Percentiles rank a stretch among this genome's conserved stretches.
phyloP scores from a whole-genome alignment of 2,113 vertebrate genomes.

The Bubalus kerabau region DNA sequence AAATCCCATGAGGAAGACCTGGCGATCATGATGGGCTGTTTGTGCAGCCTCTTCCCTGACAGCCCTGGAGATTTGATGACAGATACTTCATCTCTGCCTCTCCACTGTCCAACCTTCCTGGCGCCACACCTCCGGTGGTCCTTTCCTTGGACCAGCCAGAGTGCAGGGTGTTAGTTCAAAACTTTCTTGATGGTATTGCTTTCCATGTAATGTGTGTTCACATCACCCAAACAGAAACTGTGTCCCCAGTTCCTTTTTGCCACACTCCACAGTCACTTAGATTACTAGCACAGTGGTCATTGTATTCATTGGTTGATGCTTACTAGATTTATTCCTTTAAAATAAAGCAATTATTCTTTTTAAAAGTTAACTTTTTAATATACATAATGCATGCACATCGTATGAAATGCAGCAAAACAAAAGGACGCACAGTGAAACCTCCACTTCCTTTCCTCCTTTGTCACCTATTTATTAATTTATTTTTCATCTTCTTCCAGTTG shows the following conservation, averaged over 20 bases:
- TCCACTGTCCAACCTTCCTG: background rate
- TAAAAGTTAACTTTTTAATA: background rate
- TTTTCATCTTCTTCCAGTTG: background rate
- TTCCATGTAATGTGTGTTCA: background rate
- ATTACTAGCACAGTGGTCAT: background rate
- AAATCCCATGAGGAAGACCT: background rate
- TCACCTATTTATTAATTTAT: background rate
- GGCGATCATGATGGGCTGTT: background rate
- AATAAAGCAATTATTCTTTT: background rate
- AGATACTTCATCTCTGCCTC: background rate
- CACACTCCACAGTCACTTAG: background rate
- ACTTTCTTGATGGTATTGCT: background rate
- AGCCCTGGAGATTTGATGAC: background rate
- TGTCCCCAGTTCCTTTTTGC: background rate
- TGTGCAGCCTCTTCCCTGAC: background rate
- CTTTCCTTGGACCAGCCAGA: background rate
- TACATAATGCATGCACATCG: background rate
- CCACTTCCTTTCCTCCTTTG: background rate
- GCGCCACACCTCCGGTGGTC: background rate
- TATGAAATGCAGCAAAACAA: background rate
- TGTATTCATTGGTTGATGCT: background rate
- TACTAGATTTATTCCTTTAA: background rate
- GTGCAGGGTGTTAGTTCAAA: background rate
- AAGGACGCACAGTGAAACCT: background rate
- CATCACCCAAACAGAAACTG: background rate